Percentiles rank a stretch among this genome's conserved stretches.
Conservation (phyloP, 1,140 invertebrate species). For the Charaxes varanes region DNA sequence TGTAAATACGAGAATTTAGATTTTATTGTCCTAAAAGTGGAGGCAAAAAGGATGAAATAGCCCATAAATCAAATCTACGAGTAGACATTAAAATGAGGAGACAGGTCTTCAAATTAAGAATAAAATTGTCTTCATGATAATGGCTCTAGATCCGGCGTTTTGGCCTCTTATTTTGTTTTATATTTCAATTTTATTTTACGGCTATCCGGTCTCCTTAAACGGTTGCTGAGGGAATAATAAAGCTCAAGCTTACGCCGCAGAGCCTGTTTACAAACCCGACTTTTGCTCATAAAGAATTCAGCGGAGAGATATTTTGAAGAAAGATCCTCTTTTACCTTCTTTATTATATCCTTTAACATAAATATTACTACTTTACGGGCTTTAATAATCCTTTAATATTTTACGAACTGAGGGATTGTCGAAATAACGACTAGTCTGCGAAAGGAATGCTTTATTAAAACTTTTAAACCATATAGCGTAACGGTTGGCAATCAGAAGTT, state of each 20-base stretch:
- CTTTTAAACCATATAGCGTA: no score
- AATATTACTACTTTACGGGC: conserved; percentile 5
- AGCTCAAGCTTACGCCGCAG: conserved; percentile 30
- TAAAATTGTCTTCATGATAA: no score
- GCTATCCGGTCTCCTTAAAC: conserved; percentile 47
- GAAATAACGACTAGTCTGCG: no score
- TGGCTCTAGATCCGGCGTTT: conserved; percentile 8
- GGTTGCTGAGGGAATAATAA: conserved; percentile 51
- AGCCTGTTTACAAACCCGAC: conserved; percentile 31
- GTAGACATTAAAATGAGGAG: no score
- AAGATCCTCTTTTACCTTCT: conserved; percentile 34
- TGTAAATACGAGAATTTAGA: no score
- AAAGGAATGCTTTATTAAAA: no score
- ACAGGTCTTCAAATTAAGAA: no score
- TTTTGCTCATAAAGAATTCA: conserved; percentile 55
- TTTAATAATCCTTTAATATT: background rate
- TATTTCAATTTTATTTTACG: conserved; percentile 62
- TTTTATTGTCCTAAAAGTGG: no score
- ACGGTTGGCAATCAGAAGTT: no score
- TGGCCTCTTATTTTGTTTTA: conserved; percentile 25
- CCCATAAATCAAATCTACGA: no score
- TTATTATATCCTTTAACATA: conserved; percentile 14
- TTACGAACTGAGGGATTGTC: no score
- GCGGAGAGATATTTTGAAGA: conserved; percentile 39
- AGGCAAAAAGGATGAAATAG: no score